Conservation (phyloP, 2,888 invertebrate genomes). For the Andrena flavipes region DNA sequence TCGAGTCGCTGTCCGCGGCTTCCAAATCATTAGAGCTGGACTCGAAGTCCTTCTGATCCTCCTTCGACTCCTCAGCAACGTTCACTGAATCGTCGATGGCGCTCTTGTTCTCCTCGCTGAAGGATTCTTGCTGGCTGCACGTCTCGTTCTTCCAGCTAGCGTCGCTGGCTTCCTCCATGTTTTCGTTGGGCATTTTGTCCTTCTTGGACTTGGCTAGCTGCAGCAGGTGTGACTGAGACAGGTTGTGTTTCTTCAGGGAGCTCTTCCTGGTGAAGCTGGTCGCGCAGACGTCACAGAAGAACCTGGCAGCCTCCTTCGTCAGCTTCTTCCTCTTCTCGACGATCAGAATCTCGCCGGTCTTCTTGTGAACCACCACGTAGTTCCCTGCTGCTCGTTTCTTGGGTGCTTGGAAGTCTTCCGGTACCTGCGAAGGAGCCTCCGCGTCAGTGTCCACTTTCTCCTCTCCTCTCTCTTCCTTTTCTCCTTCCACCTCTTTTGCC, state of each 20-base stretch:
- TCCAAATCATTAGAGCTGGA: slow-evolving; percentile 1
- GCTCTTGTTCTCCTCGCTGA: slow-evolving; percentile 16
- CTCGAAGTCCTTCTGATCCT: not conserved
- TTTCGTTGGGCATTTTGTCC: slow-evolving; percentile 46
- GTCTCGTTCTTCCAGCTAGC: slow-evolving; percentile 14
- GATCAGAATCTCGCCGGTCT: slow-evolving; percentile 82
- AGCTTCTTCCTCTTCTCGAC: slow-evolving; percentile 83
- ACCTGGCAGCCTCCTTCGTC: slow-evolving; percentile 81
- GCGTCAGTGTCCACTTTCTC: not conserved
- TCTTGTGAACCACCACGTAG: slow-evolving; percentile 81
- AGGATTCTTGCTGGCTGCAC: slow-evolving; percentile 16
- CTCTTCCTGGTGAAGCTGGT: slow-evolving; percentile 83
- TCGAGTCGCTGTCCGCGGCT: not conserved
- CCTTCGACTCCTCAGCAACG: not conserved
- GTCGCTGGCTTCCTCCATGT: slow-evolving; percentile 15
- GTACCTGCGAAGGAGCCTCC: not conserved
- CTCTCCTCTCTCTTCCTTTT: not conserved
- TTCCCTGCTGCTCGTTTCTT: slow-evolving; percentile 79
- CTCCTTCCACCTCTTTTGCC: not conserved
- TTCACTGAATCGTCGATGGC: not conserved
- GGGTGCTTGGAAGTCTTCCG: slow-evolving; percentile 71
- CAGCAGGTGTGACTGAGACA: slow-evolving; percentile 81
- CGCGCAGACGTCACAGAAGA: slow-evolving; percentile 82
- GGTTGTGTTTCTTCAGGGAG: slow-evolving; percentile 82
- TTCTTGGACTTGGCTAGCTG: slow-evolving; percentile 71